Evolutionary conservation across 2,888 invertebrate species (phyloP).

Genomic region (Plagodis pulveraria): DNA sequence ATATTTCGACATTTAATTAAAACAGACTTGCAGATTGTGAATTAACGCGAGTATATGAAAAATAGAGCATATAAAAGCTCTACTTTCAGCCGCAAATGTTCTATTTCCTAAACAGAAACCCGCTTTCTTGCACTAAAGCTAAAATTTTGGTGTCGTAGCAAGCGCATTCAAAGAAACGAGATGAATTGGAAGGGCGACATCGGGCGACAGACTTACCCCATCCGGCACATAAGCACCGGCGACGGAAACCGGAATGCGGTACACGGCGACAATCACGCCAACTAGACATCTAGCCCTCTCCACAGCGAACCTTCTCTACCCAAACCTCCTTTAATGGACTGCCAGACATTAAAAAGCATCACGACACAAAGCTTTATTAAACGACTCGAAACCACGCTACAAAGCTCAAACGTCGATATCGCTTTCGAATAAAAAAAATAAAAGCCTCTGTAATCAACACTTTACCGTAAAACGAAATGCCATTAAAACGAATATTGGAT

Average conservation of each 20-base stretch:
- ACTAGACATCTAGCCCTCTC: conserved; percentile 56
- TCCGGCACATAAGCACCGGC: conserved; percentile 63
- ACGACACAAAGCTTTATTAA: conserved; percentile 36
- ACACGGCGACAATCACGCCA: conserved; percentile 59
- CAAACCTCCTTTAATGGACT: conserved; percentile 44
- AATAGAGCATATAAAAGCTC: too few relatives aligned
- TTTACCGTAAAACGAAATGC: conserved; percentile 61
- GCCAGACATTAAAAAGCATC: conserved; percentile 40
- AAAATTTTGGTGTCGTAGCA: conserved; percentile 47
- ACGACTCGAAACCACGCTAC: conserved; percentile 32
- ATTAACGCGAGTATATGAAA: too few relatives aligned
- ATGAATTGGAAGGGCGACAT: conserved; percentile 51
- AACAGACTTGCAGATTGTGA: too few relatives aligned
- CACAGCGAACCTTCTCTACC: conserved; percentile 46
- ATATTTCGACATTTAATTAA: too few relatives aligned
- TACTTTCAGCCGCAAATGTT: too few relatives aligned
- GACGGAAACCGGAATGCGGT: conserved; percentile 61
- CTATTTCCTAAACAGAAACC: conserved; percentile 41
- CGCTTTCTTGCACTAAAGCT: conserved; percentile 41
- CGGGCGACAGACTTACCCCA: conserved; percentile 45
- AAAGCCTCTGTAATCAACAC: conserved; percentile 29
- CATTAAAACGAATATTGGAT: conserved; percentile 75
- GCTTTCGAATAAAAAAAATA: conserved; percentile 21
- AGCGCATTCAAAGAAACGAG: conserved; percentile 57
- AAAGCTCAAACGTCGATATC: conserved; percentile 17